phyloP scores from a whole-genome alignment of 2,113 vertebrate species.

The Trinectes maculatus region DNA sequence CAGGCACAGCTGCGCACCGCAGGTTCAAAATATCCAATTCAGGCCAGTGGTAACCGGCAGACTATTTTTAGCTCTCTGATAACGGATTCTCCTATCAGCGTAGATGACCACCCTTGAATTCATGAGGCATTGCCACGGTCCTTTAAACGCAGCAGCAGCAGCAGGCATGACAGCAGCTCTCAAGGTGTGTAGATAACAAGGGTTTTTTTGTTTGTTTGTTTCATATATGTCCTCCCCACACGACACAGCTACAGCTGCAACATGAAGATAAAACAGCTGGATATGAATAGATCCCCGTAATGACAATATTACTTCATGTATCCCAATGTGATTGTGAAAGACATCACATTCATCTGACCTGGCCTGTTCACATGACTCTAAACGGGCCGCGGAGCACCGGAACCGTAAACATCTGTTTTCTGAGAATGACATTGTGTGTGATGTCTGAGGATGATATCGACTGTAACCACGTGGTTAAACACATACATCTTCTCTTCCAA shows the following conservation, averaged over 20 bases:
- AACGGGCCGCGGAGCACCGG: no score
- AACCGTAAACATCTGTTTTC: conserved; percentile 3
- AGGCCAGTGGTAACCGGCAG: conserved; percentile 46
- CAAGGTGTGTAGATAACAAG: conserved; percentile 37
- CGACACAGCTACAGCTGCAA: conserved; percentile 8
- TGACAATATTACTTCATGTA: conserved; percentile 20
- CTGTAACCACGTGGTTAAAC: neutral
- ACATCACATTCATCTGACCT: neutral
- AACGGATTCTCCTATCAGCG: conserved; percentile 66
- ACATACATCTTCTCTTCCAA: neutral
- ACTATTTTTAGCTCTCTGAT: conserved; percentile 76
- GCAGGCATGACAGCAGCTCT: conserved; percentile 42
- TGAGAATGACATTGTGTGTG: no score
- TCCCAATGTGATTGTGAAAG: conserved; percentile 1
- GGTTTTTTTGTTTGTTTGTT: conserved; percentile 2
- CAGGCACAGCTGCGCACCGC: conserved; percentile 21
- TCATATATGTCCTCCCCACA: neutral
- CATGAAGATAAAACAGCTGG: conserved; percentile 13
- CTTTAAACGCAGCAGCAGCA: conserved; percentile 31
- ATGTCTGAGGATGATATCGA: neutral
- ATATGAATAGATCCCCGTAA: conserved; percentile 37
- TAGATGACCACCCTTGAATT: conserved; percentile 70
- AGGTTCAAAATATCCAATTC: conserved; percentile 68
- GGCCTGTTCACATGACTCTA: neutral
- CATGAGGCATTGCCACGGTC: conserved; percentile 59